Percentiles rank a stretch among this genome's conserved stretches.
Evolutionary conservation across 2,888 invertebrate species (phyloP).

Genomic region (Leptogaster cylindrica): DNA sequence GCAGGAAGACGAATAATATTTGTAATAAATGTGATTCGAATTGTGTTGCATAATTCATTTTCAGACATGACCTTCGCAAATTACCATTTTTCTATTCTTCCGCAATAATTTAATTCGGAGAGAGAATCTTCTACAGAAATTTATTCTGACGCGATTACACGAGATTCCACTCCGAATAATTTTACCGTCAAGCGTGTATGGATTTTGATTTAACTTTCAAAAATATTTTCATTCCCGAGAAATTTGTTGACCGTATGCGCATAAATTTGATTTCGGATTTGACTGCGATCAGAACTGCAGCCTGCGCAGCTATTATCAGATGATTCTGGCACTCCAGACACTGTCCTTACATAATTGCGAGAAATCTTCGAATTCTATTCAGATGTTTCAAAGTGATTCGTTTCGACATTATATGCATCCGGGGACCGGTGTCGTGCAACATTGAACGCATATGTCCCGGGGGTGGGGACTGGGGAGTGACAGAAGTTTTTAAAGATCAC

Average conservation of each 20-base stretch:
- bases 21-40: not conserved
- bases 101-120: not conserved
- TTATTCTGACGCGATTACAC: not conserved
- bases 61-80: conserved; percentile 2
- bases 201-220: not conserved
- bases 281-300: not conserved
- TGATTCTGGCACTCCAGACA: not conserved
- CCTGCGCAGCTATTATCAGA: not conserved
- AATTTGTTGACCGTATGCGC: not conserved
- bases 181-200: not conserved
- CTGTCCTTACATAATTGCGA: not conserved
- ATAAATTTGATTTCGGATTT: not conserved
- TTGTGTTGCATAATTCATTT: not conserved
- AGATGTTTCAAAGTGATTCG: no score
- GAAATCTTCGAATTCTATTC: not conserved
- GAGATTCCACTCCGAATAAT: not conserved
- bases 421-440: no score
- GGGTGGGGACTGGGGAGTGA: no score
- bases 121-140: not conserved
- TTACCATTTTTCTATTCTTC: conserved; percentile 12
- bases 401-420: no score
- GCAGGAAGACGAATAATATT: not conserved
- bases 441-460: no score
- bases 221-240: not conserved
- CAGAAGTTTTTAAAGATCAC: no score